These are phyloP conservation scores for Pherbina coryleti DNA, from an alignment of 2,888 invertebrate genomes.

Conservation along the genomic window DNA sequence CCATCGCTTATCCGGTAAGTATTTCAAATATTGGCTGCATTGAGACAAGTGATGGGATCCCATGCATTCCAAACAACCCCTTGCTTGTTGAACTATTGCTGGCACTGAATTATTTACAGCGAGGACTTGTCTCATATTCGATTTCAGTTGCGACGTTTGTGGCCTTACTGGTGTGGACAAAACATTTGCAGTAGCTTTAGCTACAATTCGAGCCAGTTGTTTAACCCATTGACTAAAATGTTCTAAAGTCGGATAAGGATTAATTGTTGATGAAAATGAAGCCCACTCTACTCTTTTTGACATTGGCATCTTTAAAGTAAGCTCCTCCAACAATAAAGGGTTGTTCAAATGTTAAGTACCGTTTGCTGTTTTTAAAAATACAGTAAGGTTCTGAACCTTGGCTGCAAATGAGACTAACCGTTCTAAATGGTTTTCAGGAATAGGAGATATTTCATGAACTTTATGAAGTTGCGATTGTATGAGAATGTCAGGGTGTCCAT, in stretches of 20 bases:
- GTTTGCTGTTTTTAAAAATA: background rate
- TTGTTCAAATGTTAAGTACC: conserved; percentile 1
- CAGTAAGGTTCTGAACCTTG: no score
- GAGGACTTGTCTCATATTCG: background rate
- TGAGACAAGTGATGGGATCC: background rate
- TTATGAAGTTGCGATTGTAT: background rate
- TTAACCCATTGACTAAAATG: conserved; percentile 1
- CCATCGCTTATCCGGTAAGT: background rate
- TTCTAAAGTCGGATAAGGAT: background rate
- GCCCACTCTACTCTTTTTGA: background rate
- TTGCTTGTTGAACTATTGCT: no score
- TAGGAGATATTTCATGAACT: background rate
- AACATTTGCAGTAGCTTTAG: background rate
- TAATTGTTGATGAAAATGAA: background rate
- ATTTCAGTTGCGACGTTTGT: background rate
- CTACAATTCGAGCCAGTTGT: background rate
- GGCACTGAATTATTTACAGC: background rate
- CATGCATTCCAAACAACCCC: background rate
- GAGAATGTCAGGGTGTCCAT: no score
- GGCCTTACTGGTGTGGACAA: background rate
- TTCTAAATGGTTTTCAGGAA: conserved; percentile 25
- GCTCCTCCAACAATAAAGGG: conserved; percentile 1
- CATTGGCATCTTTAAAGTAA: background rate
- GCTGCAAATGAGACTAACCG: background rate
- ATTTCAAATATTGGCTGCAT: background rate